These are phyloP conservation scores for Heliconius hermathena DNA, from an alignment of 1,140 invertebrate genomes.

Conservation along the genomic window DNA sequence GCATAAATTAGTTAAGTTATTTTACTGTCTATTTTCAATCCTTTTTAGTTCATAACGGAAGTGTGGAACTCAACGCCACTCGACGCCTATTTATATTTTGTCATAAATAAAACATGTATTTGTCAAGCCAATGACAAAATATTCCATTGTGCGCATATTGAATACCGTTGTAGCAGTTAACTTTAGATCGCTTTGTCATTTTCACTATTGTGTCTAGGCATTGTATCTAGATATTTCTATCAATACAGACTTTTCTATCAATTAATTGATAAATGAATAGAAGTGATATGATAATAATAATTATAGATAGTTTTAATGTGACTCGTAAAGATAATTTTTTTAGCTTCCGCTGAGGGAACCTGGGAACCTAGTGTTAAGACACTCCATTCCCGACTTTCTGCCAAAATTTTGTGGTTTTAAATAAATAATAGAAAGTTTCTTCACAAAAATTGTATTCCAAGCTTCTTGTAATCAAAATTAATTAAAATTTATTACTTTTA, in stretches of 20 bases:
- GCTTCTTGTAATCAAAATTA: too few relatives aligned
- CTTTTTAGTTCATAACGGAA: neutral
- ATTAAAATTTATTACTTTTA: too few relatives aligned
- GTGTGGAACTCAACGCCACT: neutral
- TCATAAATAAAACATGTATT: slow-evolving; percentile 1
- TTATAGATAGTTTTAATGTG: neutral
- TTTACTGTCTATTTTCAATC: too few relatives aligned
- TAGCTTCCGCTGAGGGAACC: neutral
- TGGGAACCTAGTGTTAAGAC: too few relatives aligned
- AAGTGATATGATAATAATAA: neutral
- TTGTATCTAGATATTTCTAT: neutral
- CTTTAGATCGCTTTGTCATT: slow-evolving; percentile 9
- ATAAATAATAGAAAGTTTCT: too few relatives aligned
- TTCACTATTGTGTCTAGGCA: neutral
- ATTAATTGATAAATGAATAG: neutral
- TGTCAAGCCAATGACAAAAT: slow-evolving; percentile 1
- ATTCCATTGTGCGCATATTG: neutral
- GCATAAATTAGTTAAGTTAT: too few relatives aligned
- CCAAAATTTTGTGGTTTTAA: too few relatives aligned
- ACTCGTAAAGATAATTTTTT: neutral
- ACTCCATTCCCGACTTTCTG: too few relatives aligned
- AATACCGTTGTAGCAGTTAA: neutral
- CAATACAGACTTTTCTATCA: neutral
- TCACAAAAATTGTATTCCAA: too few relatives aligned
- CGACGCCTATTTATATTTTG: neutral